Evolutionary conservation across 2,113 vertebrate species (phyloP), one percentile per base, ranked within the genome.

Genomic region (Aegotheles bennettii): DNA sequence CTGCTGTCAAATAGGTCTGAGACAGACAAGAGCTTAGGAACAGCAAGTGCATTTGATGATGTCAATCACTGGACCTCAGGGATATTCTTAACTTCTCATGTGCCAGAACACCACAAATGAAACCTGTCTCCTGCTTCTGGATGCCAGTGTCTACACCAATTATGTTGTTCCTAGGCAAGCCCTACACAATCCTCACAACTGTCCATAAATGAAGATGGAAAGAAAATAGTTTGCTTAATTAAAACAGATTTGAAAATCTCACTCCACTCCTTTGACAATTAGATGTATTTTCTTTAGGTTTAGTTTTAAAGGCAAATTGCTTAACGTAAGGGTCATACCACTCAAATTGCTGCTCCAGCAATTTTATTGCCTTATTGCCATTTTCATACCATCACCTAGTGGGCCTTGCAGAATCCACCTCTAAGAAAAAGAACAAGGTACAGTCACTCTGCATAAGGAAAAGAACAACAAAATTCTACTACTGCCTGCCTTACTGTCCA

Each of bases 41-140:
- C 76, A 87, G 73, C 43, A 90, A 95, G 54, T 86, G 78, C 56
- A 77, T 92, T 96, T 95, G 92, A 90, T 90, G 81, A 90, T 96
- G 96, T 90, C 96, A 91, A 89, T 95, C 93, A 91, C 64, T 17
- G 36, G 40, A 83, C 60, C 40, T 74, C 53, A 68, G 90, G 75
- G 71, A 91, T 57, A 74, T 61, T 87, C 63, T 93, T 89, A 94
- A 93, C 63, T 91, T 96, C 54, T 83, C 1, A 4, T 33, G 11
- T 89, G 29, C 80, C 87, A 65, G 87, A 77, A 24, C 12, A 79
- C 29, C 11, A 63, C 23, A 60, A 9, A 59, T 0, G 1, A 95
- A 93, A 45, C 3, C 10, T 43, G 33, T 90, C 29, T 28, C 65
- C 65, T 38, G 6, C 16, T 69, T 82, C 20, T 59, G 19, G 24